Conservation (phyloP, 2,888 invertebrate genomes). For the Ditula angustiorana region DNA sequence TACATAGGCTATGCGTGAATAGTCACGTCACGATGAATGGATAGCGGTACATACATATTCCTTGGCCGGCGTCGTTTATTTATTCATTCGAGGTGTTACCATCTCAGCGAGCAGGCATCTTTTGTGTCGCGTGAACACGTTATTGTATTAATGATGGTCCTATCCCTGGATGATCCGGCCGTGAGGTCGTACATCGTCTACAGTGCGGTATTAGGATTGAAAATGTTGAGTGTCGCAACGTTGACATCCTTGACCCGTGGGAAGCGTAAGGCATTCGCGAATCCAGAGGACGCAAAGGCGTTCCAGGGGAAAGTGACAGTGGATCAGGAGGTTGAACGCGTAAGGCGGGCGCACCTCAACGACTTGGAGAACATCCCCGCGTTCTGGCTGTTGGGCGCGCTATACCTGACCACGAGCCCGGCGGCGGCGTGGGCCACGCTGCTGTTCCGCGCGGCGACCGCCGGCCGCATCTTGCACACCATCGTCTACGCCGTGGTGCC, state of each 20-base stretch:
- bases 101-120: constrained; percentile 13
- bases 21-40: constrained; percentile 8
- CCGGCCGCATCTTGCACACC: constrained; percentile 86
- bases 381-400: constrained; percentile 86
- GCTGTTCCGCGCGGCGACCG: constrained; percentile 81
- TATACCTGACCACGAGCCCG: constrained; percentile 87
- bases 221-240: constrained; percentile 57
- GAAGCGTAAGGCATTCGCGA: constrained; percentile 37
- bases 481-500: constrained; percentile 87
- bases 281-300: constrained; percentile 51
- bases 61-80: constrained; percentile 10
- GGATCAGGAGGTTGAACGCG: constrained; percentile 67
- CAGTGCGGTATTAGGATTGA: constrained; percentile 68
- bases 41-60: constrained; percentile 20
- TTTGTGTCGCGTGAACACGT: background rate
- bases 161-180: constrained; percentile 57
- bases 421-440: constrained; percentile 63
- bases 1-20: constrained; percentile 32
- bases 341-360: constrained; percentile 87
- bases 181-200: constrained; percentile 72
- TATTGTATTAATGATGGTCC: constrained; percentile 53
- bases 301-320: constrained; percentile 65
- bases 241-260: constrained; percentile 59
- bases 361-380: constrained; percentile 90
- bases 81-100: constrained; percentile 21